Conservation (phyloP, 2,888 invertebrate genomes). For the Anthrax anthrax region DNA sequence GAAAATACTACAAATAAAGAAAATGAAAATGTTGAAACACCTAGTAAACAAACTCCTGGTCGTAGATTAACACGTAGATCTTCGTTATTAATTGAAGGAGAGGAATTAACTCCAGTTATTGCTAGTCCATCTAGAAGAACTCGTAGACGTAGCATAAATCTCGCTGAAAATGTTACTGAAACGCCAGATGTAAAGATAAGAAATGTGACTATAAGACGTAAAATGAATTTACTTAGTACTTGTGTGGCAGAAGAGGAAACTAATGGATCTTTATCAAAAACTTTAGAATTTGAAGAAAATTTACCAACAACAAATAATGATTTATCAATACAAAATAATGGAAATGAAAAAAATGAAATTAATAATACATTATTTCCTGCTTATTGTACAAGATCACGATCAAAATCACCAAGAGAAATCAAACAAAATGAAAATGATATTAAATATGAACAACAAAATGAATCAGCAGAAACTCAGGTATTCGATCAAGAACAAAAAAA, state of each 20-base stretch:
- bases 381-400: neutral
- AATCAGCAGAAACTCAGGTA: too few relatives aligned
- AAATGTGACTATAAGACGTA: neutral
- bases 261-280: too few relatives aligned
- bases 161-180: neutral
- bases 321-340: neutral
- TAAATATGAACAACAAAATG: too few relatives aligned
- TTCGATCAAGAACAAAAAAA: too few relatives aligned
- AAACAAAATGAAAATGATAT: too few relatives aligned
- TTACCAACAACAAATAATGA: neutral
- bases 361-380: neutral
- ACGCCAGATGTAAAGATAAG: too few relatives aligned
- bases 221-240: neutral
- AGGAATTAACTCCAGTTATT: neutral
- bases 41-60: neutral
- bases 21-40: neutral
- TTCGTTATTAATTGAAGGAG: neutral
- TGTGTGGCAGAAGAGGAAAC: neutral
- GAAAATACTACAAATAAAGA: neutral
- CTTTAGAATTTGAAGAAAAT: too few relatives aligned
- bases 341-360: neutral
- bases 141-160: neutral
- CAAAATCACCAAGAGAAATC: neutral
- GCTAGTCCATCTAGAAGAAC: neutral
- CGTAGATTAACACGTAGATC: neutral